Base-by-base conservation (phyloP, 2,797 vertebrate genomes). In the Emys orbicularis region DNA sequence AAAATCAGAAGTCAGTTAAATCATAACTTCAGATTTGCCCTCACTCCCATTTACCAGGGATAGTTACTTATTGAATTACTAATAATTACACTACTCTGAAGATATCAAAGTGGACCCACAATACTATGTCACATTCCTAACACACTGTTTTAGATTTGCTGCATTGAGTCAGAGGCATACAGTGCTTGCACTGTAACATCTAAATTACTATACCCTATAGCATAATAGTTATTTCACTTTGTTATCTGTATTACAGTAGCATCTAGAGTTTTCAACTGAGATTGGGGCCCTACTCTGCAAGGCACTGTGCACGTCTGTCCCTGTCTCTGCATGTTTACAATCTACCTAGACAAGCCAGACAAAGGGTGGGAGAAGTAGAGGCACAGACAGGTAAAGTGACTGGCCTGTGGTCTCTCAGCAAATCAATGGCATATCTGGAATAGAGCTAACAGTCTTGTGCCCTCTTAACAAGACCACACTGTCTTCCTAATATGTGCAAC, bases 1-100 rank as follows among this genome's bases (percentile, higher is more conserved):
- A 86, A 79, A 77, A 95, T 98, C 15, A 8, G 83, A 96, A 96
- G 93, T 95, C 47, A 25, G 37, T 95, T 94, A 97, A n/a, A 86
- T 87, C 90, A 96, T 34, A 92, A 93, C 31, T 81, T 81, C 80
- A 96, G 93, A 54, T 86, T 82, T n/a, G 13, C 76, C 87, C 37
- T 88, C 54, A 13, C 61, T 93, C 76, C n/a, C 82, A 57, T 16
- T 44, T 93, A 89, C 2, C 29, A 93, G 68, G 50, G 76, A 12
- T 56, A 81, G 50, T 5, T 50, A 83, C 19, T 68, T 82, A 72
- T 3, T 21, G 19, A 10, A 50, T 41, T 81, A 86, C 37, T 50
- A 83, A 1, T 18, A 91, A 9, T 41, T 81, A 4, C 12, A 84
- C 44, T 27, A 79, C 13, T 85, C 74, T 57, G 21, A 34, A 19